Evolutionary conservation across 2,888 invertebrate genomes (phyloP), one percentile per base, ranked within the genome.

Genomic region (Shargacucullia verbasci): DNA sequence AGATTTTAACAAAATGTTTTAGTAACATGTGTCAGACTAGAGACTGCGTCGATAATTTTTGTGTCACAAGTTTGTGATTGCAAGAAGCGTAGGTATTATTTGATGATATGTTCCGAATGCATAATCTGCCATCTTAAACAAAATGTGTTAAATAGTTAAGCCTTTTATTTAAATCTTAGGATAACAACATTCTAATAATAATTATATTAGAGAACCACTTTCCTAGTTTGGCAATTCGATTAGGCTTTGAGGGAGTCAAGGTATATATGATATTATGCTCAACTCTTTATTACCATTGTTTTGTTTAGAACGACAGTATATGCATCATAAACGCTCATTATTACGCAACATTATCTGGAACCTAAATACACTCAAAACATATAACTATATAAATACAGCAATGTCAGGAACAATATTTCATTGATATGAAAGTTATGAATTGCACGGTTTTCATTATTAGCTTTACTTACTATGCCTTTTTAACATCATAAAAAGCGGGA

Each of bases 351-450:
- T 20, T 39, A 43, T 25, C 9, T 45, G 11, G 14, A 48, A 48
- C 44, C 35, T 33, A 9, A 9, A 13, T 47, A 47, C 12, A 27
- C 11, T 14, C 14, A 65, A 35, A 40, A 9, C 10, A 40, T 25
- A 41, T 27, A 27, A 31, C 14, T 29, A 31, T 29, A 41, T 0
- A 14, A 41, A 31, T 14, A 38, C 1, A 10, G 3, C 31, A 38
- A 61, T 13, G 27, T 12, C n/a, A 45, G 35, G 45, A 66, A 63
- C 34, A 15, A 55, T 43, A 9, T 31, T 2, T 37, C 1, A 35
- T 37, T 29, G 9, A 50, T n/a, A 49, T 34, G 9, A 52, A 45
- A n/a, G 34, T n/a, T 10, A 15, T 31, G 14, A 7, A 43, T 14
- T 31, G 29, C 15, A 14, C 20, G 10, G 25, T 25, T 46, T 10